Conservation (phyloP, 1,140 invertebrate genomes). For the Drosophila fuyamai region DNA sequence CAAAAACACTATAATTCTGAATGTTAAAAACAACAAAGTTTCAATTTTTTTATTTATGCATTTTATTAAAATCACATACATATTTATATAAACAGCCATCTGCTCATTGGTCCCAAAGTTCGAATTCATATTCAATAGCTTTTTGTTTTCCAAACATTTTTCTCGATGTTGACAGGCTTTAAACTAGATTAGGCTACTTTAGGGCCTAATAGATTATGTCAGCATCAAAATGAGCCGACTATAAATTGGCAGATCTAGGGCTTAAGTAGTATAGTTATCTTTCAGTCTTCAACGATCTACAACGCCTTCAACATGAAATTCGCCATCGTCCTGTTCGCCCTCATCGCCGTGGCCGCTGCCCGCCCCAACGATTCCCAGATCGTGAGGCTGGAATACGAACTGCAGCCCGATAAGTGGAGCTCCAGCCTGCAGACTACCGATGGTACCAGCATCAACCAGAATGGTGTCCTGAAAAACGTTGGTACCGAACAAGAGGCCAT, state of each 20-base stretch:
- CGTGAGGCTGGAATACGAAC: conserved; percentile 44
- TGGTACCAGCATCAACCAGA: conserved; percentile 85
- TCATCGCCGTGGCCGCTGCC: conserved; percentile 36
- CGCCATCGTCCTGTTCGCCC: conserved; percentile 53
- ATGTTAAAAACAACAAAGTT: too few relatives aligned
- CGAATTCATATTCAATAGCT: too few relatives aligned
- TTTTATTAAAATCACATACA: too few relatives aligned
- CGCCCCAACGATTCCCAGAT: not conserved
- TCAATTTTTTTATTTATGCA: too few relatives aligned
- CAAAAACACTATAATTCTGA: too few relatives aligned
- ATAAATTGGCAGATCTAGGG: conserved; percentile 10
- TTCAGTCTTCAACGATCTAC: conserved; percentile 46
- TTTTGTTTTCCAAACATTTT: too few relatives aligned
- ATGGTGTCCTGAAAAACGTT: not conserved
- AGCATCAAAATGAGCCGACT: not conserved
- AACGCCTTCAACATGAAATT: conserved; percentile 65
- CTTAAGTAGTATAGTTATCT: conserved; percentile 32
- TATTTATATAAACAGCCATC: too few relatives aligned
- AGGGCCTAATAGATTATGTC: too few relatives aligned
- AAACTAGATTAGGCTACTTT: conserved; percentile 10
- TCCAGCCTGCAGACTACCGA: conserved; percentile 88
- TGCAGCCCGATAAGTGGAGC: conserved; percentile 71
- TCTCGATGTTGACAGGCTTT: not conserved
- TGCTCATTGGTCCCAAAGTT: too few relatives aligned
- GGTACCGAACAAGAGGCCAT: conserved; percentile 49